Evolutionary conservation across 2,888 invertebrate species (phyloP), one percentile per base, ranked within the genome.

Genomic region (Leptopilina syphax): DNA sequence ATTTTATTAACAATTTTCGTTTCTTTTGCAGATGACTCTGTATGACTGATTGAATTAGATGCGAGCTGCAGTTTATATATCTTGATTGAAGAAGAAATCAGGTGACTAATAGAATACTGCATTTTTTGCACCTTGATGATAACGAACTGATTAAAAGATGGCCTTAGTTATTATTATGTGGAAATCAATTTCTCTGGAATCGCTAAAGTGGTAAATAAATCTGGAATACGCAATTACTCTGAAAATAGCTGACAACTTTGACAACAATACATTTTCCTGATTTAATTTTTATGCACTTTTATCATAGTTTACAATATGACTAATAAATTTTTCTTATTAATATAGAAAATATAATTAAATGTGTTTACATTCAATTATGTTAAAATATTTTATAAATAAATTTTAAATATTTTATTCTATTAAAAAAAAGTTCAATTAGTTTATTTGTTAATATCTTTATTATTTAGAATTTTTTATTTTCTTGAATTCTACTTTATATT

Each of bases 51-150:
- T 34, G 34, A 9, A 73, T 57, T 73, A 73, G 57, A n/a, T 73
- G n/a, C 1, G 57, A n/a, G 34, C 18, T 27, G 34, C 34, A 57
- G 73, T 73, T 73, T 73, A 73, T 73, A 73, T 73, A 73, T 73
- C 73, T 44, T 57, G 18, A 60, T 57, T 73, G 34, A 57, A 73
- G 34, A 73, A 73, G 57, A 73, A 73, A 73, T 73, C 73, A 73
- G 34, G 73, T 73, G 73, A 73, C 73, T 57, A 73, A 57, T 57
- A 34, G 57, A 57, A 10, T 24, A 27, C 5, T 34, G 9, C 18
- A 41, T 27, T 57, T 57, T 57, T 57, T 73, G 73, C 73, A 73
- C 73, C 57, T 73, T 41, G n/a, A 57, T 73, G 73, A 73, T 73
- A 73, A 73, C 10, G 27, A 7, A 18, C 9, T 57, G 73, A 73